phyloP scores from a whole-genome alignment of 2,888 invertebrate genomes.

The Aphelenchoides bicaudatus region DNA sequence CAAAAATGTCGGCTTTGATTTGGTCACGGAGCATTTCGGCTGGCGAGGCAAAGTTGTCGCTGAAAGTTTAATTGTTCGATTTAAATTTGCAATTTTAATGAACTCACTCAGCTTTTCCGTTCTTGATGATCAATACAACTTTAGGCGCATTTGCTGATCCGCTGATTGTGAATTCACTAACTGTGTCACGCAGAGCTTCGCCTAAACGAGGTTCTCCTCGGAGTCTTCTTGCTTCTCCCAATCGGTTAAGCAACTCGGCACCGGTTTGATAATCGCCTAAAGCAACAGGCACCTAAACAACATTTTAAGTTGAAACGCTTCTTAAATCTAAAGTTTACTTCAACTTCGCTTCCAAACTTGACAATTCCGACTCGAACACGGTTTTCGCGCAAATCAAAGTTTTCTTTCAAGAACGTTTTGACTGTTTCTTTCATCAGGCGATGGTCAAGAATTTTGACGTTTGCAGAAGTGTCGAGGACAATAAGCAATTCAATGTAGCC shows the following conservation, averaged over 20 bases:
- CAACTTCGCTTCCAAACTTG: slow-evolving; percentile 53
- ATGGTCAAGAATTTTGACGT: slow-evolving; percentile 57
- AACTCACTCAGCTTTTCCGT: slow-evolving; percentile 48
- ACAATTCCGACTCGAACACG: slow-evolving; percentile 54
- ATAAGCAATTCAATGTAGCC: slow-evolving; percentile 52
- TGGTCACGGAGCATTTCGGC: slow-evolving; percentile 41
- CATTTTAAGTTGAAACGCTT: too few species aligned
- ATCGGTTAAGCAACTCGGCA: slow-evolving; percentile 45
- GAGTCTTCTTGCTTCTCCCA: slow-evolving; percentile 51
- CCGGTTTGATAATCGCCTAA: slow-evolving; percentile 54
- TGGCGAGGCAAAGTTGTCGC: slow-evolving; percentile 39
- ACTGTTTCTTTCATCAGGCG: slow-evolving; percentile 58
- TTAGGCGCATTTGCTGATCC: slow-evolving; percentile 41
- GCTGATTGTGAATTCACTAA: slow-evolving; percentile 51
- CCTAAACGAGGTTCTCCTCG: slow-evolving; percentile 51
- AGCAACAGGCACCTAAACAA: slow-evolving; percentile 54
- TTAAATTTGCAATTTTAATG: background rate
- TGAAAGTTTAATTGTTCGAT: slow-evolving; percentile 28
- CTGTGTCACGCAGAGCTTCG: slow-evolving; percentile 49
- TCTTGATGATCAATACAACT: slow-evolving; percentile 54
- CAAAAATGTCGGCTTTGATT: slow-evolving; percentile 45
- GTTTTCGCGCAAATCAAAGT: slow-evolving; percentile 53
- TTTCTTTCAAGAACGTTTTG: slow-evolving; percentile 53
- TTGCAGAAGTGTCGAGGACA: slow-evolving; percentile 55
- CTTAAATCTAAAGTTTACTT: too few species aligned